Conservation (phyloP, 2,113 vertebrate species). For the Capreolus pygargus region DNA sequence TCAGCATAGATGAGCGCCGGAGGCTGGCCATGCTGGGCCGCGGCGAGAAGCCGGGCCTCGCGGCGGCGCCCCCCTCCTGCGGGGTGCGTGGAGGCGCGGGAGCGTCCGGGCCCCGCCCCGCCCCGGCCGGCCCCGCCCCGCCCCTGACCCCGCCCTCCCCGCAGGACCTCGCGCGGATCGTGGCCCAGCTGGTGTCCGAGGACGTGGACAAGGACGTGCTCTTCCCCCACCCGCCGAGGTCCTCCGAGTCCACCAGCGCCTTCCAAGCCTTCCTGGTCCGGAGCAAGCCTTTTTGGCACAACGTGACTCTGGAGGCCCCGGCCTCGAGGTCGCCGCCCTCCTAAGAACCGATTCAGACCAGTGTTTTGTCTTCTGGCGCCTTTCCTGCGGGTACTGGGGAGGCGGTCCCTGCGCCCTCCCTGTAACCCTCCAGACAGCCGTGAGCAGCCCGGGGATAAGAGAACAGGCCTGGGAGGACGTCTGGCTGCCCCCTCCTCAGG, state of each 20-base stretch:
- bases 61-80: fast-evolving
- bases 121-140: fast-evolving
- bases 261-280: neutral
- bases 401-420: neutral
- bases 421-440: fast-evolving
- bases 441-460: neutral
- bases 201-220: slow-evolving; percentile 58
- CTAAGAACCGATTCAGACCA: neutral
- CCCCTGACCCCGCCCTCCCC: neutral
- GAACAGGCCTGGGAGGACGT: neutral
- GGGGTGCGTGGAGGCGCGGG: neutral
- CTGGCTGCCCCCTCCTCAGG: neutral
- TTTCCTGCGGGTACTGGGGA: neutral
- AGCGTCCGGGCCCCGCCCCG: fast-evolving
- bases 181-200: neutral
- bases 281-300: neutral
- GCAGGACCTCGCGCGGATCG: neutral
- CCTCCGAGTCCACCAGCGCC: fast-evolving
- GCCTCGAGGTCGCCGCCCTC: fast-evolving
- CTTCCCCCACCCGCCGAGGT: neutral
- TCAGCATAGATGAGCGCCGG: slow-evolving; percentile 43
- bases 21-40: neutral
- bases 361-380: neutral
- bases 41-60: fast-evolving
- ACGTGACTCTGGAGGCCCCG: neutral